phyloP scores from a whole-genome alignment of 2,113 vertebrate genomes.

The Lynx canadensis region DNA sequence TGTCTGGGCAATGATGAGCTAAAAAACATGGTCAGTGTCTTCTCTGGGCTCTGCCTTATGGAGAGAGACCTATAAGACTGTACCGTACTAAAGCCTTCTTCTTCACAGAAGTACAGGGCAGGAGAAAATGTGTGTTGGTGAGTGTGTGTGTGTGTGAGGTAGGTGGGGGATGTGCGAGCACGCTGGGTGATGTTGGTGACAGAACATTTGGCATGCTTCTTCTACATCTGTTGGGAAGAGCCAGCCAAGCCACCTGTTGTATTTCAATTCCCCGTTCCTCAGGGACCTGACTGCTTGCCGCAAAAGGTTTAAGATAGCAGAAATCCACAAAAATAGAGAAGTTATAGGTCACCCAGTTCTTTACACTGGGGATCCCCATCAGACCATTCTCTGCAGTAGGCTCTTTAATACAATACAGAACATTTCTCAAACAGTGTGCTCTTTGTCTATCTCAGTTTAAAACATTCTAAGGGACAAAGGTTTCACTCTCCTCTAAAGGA shows the following conservation, averaged over 20 bases:
- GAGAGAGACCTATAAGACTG: neutral
- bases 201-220: conserved; percentile 41
- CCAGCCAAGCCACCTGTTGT: conserved; percentile 74
- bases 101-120: neutral
- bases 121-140: neutral
- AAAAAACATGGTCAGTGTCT: neutral
- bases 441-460: conserved; percentile 68
- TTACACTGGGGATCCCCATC: conserved; percentile 45
- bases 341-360: conserved; percentile 67
- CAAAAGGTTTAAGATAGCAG: conserved; percentile 69
- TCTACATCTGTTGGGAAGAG: conserved; percentile 65
- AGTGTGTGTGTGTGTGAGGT: neutral
- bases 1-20: neutral
- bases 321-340: conserved; percentile 62
- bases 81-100: neutral
- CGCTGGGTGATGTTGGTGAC: neutral
- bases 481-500: conserved; percentile 61
- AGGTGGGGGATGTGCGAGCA: neutral
- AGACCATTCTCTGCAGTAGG: conserved; percentile 21
- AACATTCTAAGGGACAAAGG: conserved; percentile 68
- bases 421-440: conserved; percentile 56
- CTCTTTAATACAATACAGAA: conserved; percentile 58
- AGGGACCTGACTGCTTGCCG: conserved; percentile 51
- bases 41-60: neutral
- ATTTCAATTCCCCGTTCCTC: conserved; percentile 64